A percentile compares a stretch with the other conserved stretches of the same genome.
Evolutionary conservation across 2,888 invertebrate genomes (phyloP).

Genomic region (Apotomis betuletana): DNA sequence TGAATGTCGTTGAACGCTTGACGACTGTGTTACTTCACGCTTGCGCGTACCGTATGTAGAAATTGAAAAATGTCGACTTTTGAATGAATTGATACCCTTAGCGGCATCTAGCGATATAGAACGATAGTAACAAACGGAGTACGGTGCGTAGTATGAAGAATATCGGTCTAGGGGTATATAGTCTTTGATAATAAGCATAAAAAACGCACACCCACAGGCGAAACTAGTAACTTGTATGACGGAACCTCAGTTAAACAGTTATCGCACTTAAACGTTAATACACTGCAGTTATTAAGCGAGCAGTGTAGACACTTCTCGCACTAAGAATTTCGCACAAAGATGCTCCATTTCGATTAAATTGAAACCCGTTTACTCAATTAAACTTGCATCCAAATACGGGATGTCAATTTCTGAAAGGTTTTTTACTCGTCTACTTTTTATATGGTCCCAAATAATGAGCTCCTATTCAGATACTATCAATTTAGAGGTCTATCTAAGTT

Average conservation of each 20-base stretch:
- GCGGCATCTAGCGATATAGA: no score
- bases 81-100: no score
- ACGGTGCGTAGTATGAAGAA: no score
- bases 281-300: slow-evolving; percentile 20
- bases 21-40: no score
- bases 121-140: no score
- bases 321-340: slow-evolving; percentile 31
- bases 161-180: no score
- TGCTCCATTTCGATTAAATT: slow-evolving; percentile 43
- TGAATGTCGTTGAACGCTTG: no score
- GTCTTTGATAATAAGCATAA: no score
- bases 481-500: slow-evolving; percentile 28
- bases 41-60: no score
- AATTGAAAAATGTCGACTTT: no score
- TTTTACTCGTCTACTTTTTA: slow-evolving; percentile 52
- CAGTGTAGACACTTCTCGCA: slow-evolving; percentile 19
- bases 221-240: background rate
- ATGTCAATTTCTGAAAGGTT: slow-evolving; percentile 40
- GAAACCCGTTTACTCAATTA: slow-evolving; percentile 33
- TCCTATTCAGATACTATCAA: slow-evolving; percentile 52
- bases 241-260: slow-evolving; percentile 4
- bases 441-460: slow-evolving; percentile 46
- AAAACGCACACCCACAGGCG: no score
- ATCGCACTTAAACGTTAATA: slow-evolving; percentile 5
- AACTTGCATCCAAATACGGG: slow-evolving; percentile 33